Evolutionary conservation across 2,888 invertebrate genomes (phyloP).

Genomic region (Lithophane ornitopus): DNA sequence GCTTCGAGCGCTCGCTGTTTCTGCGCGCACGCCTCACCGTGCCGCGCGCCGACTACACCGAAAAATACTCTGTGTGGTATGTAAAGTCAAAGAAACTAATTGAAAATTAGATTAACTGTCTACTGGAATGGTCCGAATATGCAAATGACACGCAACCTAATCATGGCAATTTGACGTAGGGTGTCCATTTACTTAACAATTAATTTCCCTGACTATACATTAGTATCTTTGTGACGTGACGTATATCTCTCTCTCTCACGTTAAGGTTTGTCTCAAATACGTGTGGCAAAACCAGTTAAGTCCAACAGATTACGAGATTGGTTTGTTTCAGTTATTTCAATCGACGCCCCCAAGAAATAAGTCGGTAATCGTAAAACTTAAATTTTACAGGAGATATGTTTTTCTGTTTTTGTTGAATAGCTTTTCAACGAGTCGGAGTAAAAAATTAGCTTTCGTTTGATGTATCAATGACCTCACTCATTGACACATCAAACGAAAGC

Average conservation of each 20-base stretch:
- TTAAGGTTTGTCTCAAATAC: too few relatives aligned
- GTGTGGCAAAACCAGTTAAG: background rate
- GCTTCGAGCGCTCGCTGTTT: conserved; percentile 73
- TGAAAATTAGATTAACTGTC: background rate
- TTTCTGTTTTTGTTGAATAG: too few relatives aligned
- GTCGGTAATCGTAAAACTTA: too few relatives aligned
- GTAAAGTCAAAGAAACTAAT: background rate
- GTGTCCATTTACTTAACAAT: too few relatives aligned
- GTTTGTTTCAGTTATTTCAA: background rate
- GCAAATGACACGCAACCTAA: too few relatives aligned
- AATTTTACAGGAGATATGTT: too few relatives aligned
- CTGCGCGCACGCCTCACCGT: conserved; percentile 78
- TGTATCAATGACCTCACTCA: too few relatives aligned
- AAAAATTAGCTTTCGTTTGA: too few relatives aligned
- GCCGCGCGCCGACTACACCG: conserved; percentile 80
- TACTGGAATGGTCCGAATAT: background rate
- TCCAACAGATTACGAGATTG: background rate
- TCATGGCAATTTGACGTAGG: background rate
- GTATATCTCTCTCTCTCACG: background rate
- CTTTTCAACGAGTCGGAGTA: too few relatives aligned
- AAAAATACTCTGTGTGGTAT: conserved; percentile 75
- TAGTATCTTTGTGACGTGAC: background rate
- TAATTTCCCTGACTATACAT: background rate
- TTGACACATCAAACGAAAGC: too few relatives aligned
- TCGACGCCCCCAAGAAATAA: too few relatives aligned